Evolutionary conservation across 1,140 invertebrate species (phyloP), one percentile per base, ranked within the genome.

Genomic region (Sesamia nonagrioides): DNA sequence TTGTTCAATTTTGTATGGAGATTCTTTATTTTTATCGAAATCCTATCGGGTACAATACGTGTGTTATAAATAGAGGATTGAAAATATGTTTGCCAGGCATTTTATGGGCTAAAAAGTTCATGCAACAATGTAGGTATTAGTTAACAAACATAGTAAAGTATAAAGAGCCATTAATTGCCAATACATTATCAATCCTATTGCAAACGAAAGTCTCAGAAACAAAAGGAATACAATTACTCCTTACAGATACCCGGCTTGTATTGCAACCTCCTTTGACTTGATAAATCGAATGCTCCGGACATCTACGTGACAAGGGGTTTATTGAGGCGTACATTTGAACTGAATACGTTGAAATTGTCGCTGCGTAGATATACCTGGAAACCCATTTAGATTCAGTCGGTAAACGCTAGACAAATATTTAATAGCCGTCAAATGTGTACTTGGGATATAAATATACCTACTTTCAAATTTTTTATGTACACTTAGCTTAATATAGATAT

Each of bases 271-370:
- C 54, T 27, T 60, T 58, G 71, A 58, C 52, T 73, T 58, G 35
- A 66, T 54, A 66, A 66, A 76, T 66, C 27, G 60, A 42, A 75
- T 45, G 45, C 4, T 68, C 52, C 33, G 45, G 13, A 52, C 48
- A 77, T 77, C 18, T 60, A 18, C 56, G 37, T 76, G 40, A 52
- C 37, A 48, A 69, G 52, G 54, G 61, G 71, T 60, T 77, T 69
- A 77, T 77, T 58, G 52, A 77, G 35, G 40, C 40, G 74, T 18
- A 60, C 50, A 68, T 77, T 77, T 48, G 40, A 58, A 71, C 48
- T 18, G 61, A 15, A 77, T 40, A 52, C 21, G 18, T 54, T 48
- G 54, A 66, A 77, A 63, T 60, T 21, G 58, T 75, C 48, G 6
- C 13, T 15, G 56, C 4, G 45, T 71, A 52, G 37, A 58, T 45